phyloP scores from a whole-genome alignment of 2,797 vertebrate genomes.

The Arnoldichthys spilopterus region DNA sequence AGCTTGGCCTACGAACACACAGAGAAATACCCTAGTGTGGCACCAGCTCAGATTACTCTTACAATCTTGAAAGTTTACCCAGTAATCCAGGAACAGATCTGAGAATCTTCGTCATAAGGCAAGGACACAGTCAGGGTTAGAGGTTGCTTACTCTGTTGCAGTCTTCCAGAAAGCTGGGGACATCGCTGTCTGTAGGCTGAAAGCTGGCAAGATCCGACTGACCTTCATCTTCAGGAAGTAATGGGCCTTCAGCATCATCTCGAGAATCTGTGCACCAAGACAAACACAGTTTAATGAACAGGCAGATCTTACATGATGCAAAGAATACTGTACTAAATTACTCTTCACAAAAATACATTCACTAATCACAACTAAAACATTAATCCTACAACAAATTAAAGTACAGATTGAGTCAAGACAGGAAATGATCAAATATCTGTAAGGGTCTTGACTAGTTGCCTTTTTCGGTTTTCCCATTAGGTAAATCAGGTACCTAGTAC shows the following conservation, averaged over 20 bases:
- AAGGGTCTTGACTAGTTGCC: no score
- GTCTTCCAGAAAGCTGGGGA: slow-evolving; percentile 97
- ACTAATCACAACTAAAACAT: no score
- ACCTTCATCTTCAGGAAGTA: slow-evolving; percentile 92
- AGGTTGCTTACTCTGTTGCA: slow-evolving; percentile 87
- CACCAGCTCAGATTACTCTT: neutral
- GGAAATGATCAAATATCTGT: no score
- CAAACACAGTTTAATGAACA: neutral
- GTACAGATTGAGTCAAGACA: no score
- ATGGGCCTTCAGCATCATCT: slow-evolving; percentile 89
- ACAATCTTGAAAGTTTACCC: no score
- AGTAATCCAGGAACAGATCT: no score
- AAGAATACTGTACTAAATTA: neutral
- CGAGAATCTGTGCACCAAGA: slow-evolving; percentile 70
- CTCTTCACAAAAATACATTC: no score
- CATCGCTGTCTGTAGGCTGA: slow-evolving; percentile 96
- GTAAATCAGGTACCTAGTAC: no score
- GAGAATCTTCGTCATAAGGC: no score
- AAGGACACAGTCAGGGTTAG: neutral
- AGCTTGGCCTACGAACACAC: slow-evolving; percentile 91
- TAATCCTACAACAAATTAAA: no score
- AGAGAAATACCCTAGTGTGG: slow-evolving; percentile 6
- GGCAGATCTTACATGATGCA: neutral
- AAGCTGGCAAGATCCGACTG: slow-evolving; percentile 95
- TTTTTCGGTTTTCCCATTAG: no score